Conservation (phyloP, 2,113 vertebrate species). For the Stegostoma tigrinum region DNA sequence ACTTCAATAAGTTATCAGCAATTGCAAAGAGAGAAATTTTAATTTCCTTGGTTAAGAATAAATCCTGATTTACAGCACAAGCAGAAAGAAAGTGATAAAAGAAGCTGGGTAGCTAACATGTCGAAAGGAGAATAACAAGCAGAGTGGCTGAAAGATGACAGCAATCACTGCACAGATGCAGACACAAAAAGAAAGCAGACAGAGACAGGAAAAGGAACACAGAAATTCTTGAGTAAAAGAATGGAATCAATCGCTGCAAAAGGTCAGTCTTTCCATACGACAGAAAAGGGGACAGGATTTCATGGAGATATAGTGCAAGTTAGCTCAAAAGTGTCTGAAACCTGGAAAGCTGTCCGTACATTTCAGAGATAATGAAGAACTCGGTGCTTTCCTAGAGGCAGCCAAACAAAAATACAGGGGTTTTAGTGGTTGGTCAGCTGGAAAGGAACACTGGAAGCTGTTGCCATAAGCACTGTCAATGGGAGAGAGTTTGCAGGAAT, state of each 20-base stretch:
- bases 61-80: neutral
- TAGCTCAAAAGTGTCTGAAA: no score
- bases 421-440: neutral
- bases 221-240: neutral
- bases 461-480: neutral
- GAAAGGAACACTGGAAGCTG: neutral
- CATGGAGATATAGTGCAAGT: neutral
- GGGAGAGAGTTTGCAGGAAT: neutral
- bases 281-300: neutral
- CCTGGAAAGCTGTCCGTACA: neutral
- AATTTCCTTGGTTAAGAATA: neutral
- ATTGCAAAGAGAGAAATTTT: neutral
- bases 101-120: neutral
- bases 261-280: neutral
- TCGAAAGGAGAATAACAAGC: neutral
- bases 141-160: neutral
- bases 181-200: neutral
- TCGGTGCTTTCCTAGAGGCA: neutral
- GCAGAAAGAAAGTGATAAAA: neutral
- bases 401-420: neutral
- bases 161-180: neutral
- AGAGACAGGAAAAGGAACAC: neutral
- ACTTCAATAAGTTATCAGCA: neutral
- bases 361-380: neutral
- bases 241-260: neutral